Conservation (phyloP, 2,888 invertebrate species). For the Ochropleura leucogaster region DNA sequence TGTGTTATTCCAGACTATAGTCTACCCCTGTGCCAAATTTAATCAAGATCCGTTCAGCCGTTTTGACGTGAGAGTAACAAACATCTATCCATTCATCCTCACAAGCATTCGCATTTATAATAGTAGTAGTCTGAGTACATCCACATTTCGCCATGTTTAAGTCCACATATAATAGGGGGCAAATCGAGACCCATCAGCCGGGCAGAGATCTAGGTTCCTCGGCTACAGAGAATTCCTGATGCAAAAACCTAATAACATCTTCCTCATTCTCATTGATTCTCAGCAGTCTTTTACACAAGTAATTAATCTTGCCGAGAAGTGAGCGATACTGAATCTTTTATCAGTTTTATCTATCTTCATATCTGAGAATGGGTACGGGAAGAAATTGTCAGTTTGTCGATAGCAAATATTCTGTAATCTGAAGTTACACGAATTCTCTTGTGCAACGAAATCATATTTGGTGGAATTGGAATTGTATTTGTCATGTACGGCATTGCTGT, state of each 20-base stretch:
- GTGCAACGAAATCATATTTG: constrained; percentile 22
- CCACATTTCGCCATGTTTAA: not conserved
- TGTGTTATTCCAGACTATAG: no score
- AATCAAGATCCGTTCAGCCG: no score
- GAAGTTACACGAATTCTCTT: constrained; percentile 25
- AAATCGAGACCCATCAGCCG: not conserved
- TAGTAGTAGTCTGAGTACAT: no score
- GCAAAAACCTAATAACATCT: not conserved
- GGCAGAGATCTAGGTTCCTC: not conserved
- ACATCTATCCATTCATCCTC: no score
- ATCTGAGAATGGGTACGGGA: constrained; percentile 46
- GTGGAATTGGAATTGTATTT: constrained; percentile 22
- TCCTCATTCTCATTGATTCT: not conserved
- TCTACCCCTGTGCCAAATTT: no score
- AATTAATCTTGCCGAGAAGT: constrained; percentile 43
- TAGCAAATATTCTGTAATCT: constrained; percentile 66
- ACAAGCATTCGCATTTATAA: no score
- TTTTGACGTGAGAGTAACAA: no score
- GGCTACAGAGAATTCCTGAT: not conserved
- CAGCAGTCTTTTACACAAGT: not conserved
- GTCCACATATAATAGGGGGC: not conserved
- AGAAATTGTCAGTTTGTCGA: constrained; percentile 63
- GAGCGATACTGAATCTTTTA: constrained; percentile 59
- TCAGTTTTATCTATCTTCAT: constrained; percentile 54
- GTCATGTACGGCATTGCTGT: not conserved